Evolutionary conservation across 2,888 invertebrate genomes (phyloP), one percentile per base, ranked within the genome.

Genomic region (Macropis europaea): DNA sequence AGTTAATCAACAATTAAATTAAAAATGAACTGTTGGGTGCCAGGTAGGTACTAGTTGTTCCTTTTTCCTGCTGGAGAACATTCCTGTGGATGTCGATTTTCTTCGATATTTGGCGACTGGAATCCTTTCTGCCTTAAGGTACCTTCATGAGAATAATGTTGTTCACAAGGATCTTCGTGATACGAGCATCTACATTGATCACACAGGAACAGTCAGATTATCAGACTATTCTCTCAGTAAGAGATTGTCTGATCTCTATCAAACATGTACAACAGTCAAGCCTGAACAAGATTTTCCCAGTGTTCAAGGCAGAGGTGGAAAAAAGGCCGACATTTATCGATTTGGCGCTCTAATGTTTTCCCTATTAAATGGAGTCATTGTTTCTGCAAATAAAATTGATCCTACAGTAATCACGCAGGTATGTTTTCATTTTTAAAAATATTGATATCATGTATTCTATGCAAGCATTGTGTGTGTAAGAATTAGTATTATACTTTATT

Each of bases 161-260:
- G 93, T 96, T 13, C 97, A 98, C 88, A 94, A 95, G 84, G 95
- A 96, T 89, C 90, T 98, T n/a, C 91, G 94, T 68, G 94, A 94
- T 81, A 93, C 94, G 17, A 95, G 94, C 76, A 93, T 96, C 59
- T 95, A 94, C 86, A 91, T 97, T 87, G 95, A 95, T 82, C 92
- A 93, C 50, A 90, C 90, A 60, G 95, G 93, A 36, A 79, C 87
- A 26, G 90, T 94, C 2, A 91, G 93, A 85, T 81, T 96, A 61
- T 92, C 94, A 2, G 95, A 95, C 79, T 95, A 94, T 81, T 94
- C 94, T 72, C 90, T 96, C 68, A 94, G 95, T 84, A 93, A 93
- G 81, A 91, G 94, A 88, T 83, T 95, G 32, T 90, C 91, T 7
- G 95, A 95, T 79, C 90, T 93, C 50, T 90, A 89, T 73, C 86